Conservation (phyloP, 2,797 vertebrate species). For the Spinus pinus region DNA sequence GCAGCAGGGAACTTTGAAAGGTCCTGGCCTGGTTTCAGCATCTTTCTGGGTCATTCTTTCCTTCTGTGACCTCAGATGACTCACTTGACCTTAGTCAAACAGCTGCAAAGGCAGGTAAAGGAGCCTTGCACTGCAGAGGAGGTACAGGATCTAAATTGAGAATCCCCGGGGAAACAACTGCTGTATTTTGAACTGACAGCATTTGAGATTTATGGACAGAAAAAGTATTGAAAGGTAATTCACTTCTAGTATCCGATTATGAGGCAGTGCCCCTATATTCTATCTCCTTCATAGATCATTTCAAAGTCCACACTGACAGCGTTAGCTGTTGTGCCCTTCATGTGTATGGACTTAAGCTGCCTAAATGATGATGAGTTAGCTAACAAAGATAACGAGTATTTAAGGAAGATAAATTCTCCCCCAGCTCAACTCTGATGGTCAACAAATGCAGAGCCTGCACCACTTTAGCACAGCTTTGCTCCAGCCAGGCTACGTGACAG, state of each 20-base stretch:
- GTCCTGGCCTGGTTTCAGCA: neutral
- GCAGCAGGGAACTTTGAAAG: neutral
- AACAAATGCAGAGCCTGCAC: conserved; percentile 22
- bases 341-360: conserved; percentile 28
- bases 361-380: conserved; percentile 57
- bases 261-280: neutral
- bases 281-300: conserved; percentile 20
- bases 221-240: neutral
- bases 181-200: neutral
- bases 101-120: neutral
- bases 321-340: conserved; percentile 33
- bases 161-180: neutral
- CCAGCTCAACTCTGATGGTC: conserved; percentile 32
- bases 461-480: neutral
- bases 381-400: conserved; percentile 66
- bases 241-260: neutral
- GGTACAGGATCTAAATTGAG: neutral
- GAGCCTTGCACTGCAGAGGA: neutral
- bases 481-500: conserved; percentile 16
- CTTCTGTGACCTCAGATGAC: neutral
- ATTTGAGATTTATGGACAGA: neutral
- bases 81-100: conserved; percentile 8
- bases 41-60: conserved; percentile 19
- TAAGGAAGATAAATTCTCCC: conserved; percentile 61
- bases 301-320: neutral